Evolutionary conservation across 2,113 vertebrate genomes (phyloP), one percentile per base, ranked within the genome.

Genomic region (Serilophus lunatus): DNA sequence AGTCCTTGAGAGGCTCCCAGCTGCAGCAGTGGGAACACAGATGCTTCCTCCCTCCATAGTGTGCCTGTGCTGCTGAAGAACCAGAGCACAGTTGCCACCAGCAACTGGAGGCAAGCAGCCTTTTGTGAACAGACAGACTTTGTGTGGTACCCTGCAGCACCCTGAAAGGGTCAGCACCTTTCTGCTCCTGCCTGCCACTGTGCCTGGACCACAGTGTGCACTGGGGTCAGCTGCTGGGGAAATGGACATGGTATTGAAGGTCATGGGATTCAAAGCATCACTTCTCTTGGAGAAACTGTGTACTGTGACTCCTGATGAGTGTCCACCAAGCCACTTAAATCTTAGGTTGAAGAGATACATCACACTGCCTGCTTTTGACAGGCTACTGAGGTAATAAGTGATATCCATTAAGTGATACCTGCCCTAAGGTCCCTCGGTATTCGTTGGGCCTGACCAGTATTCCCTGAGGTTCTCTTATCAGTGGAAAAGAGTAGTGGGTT

Each of bases 1-100:
- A 83, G 81, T 57, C 61, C 83, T 84, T 87, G 86, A 86, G 69
- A 92, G 60, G 22, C 33, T 91, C 60, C 65, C 77, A 95, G 92
- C 77, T 15, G 8, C 3, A 2, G 38, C 2, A 61, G 56, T 45
- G 56, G 68, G 29, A 75, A 35, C 35, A 28, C 80, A 75, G 84
- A 65, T 69, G 68, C 53, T 66, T 86, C 86, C 44, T 91, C 20
- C 42, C 65, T 54, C 18, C 3, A 0, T 31, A 12, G 28, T 7
- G 25, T 2, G 4, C 13, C 35, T 38, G 64, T 49, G 80, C 68
- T 86, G 68, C 72, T 66, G 54, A 86, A 40, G 63, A 74, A 42
- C 17, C 44, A 26, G 20, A 2, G 1, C 38, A 79, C 31, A 90
- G 61, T 40, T 0, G 1, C 68, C 29, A 56, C 4, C 53, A 60